Evolutionary conservation across 2,888 invertebrate genomes (phyloP).

Genomic region (Serrognathus titanus): DNA sequence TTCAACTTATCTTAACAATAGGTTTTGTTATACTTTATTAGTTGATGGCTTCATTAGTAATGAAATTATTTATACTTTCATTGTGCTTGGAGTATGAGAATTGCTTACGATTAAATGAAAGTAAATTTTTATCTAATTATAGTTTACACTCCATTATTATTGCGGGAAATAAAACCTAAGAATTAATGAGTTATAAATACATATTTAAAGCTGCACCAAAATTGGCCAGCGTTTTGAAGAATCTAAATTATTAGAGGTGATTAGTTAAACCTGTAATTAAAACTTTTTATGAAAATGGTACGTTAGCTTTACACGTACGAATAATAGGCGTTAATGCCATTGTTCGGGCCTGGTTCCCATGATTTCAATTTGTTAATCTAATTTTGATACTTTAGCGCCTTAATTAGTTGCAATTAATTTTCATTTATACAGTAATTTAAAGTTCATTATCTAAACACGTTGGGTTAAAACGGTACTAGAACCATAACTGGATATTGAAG

Average conservation of each 20-base stretch:
- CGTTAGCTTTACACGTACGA: background rate
- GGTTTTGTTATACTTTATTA: too few species aligned
- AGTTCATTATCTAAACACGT: background rate
- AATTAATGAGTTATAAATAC: too few species aligned
- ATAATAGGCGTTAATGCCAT: background rate
- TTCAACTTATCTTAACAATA: too few species aligned
- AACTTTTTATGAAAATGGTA: constrained; percentile 7
- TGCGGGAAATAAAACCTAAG: too few species aligned
- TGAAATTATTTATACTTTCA: too few species aligned
- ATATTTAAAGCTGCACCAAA: constrained; percentile 1
- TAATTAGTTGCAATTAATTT: constrained; percentile 8
- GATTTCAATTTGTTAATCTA: constrained; percentile 13
- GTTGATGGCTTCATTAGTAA: too few species aligned
- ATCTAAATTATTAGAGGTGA: constrained; percentile 12
- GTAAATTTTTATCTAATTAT: too few species aligned
- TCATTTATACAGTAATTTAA: background rate
- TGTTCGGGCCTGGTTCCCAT: constrained; percentile 8
- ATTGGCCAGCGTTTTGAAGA: constrained; percentile 10
- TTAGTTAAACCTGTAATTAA: constrained; percentile 14
- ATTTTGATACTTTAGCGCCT: constrained; percentile 6
- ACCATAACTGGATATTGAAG: too few species aligned
- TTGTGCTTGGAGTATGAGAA: too few species aligned
- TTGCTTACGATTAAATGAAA: too few species aligned
- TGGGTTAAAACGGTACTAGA: too few species aligned
- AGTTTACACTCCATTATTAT: too few species aligned